Evolutionary conservation across 2,888 invertebrate genomes (phyloP), one percentile per base, ranked within the genome.

Genomic region (Yponomeuta evonymella): DNA sequence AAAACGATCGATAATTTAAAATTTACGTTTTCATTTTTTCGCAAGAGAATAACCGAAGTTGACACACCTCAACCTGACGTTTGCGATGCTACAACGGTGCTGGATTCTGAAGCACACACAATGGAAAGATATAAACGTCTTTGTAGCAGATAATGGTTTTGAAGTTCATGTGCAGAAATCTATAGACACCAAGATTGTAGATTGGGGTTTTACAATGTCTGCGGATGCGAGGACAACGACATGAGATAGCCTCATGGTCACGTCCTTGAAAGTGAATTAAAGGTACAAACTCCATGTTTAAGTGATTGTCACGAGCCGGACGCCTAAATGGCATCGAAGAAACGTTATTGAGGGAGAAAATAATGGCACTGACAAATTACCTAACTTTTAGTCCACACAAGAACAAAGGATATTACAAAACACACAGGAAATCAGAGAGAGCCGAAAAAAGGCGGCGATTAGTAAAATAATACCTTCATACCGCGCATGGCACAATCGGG

Each of bases 381-480:
- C 9, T 43, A 43, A 43, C 43, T 43, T 43, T 6, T 43, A 43
- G 43, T 43, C 43, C 43, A 43, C 43, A 43, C 43, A 43, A 43
- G 43, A 43, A 58, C 51, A 58, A 15, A 58, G 51, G 51, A 58
- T 58, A 58, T 58, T 58, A 58, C 51, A 58, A 12, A 58, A 58
- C 51, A 58, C 51, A 58, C 15, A 58, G 51, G 51, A 58, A 58
- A 58, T 12, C 15, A 12, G 51, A 58, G 51, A 58, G 15, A 58
- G 51, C 51, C 51, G 51, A 58, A 58, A 67, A 70, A 70, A 70
- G 66, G 70, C 70, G 23, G 51, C 58, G 70, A 70, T 70, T 70
- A 66, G 70, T 80, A 81, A 82, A 86, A 87, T 86, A 87, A 85
- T 85, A 83, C 51, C 83, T 88, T 85, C 86, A 85, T 87, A 84